Percentiles rank a stretch among this genome's conserved stretches.
Conservation (phyloP, 2,797 vertebrate species). For the Typhlichthys eigenmanni region DNA sequence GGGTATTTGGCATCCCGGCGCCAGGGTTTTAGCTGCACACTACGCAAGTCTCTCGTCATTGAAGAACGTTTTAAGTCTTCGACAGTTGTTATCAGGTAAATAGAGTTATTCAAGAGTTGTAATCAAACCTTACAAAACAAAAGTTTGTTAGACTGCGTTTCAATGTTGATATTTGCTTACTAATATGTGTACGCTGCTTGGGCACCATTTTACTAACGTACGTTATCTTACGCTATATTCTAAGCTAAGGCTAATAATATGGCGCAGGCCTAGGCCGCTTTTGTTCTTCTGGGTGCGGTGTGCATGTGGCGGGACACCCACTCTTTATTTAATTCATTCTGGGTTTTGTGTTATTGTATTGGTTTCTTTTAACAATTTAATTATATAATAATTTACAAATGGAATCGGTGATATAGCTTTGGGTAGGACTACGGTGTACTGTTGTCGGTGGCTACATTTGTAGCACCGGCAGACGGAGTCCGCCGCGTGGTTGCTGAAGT, state of each 20-base stretch:
- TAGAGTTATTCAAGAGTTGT: not conserved
- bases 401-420: too few species aligned
- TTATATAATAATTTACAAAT: too few species aligned
- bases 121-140: too few species aligned
- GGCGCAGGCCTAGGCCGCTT: constrained; percentile 71
- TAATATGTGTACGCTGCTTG: rapidly evolving
- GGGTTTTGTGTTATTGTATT: too few species aligned
- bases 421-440: too few species aligned
- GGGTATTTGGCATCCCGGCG: constrained; percentile 59
- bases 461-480: too few species aligned
- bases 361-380: too few species aligned
- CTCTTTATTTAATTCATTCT: not conserved
- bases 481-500: too few species aligned
- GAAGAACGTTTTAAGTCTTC: constrained; percentile 50
- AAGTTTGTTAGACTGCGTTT: too few species aligned
- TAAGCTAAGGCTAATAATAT: constrained; percentile 60
- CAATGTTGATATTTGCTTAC: rapidly evolving
- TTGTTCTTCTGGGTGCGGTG: constrained; percentile 73
- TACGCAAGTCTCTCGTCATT: constrained; percentile 48
- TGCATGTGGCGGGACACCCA: not conserved
- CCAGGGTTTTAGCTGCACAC: constrained; percentile 45
- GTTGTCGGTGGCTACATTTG: too few species aligned
- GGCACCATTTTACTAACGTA: not conserved
- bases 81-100: constrained; percentile 54
- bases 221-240: constrained; percentile 22